These are phyloP conservation scores for Hermaeophaga mercurialis DNA, from an alignment of 2,888 invertebrate species.

Conservation along the genomic window DNA sequence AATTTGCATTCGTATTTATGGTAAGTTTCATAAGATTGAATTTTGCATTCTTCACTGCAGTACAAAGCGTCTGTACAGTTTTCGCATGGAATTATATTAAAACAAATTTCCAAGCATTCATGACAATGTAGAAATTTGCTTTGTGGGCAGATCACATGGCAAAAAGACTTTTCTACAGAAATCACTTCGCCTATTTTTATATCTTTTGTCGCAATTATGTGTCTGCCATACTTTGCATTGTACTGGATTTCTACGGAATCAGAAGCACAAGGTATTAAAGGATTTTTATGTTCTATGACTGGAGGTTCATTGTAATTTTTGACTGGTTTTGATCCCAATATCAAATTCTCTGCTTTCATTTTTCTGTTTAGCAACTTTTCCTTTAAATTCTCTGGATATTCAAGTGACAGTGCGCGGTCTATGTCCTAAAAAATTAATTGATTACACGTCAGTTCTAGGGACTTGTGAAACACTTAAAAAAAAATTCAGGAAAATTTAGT, in stretches of 20 bases:
- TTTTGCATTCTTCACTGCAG: no score
- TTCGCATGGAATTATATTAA: slow-evolving; percentile 64
- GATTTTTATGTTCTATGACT: slow-evolving; percentile 14
- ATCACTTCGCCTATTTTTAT: no score
- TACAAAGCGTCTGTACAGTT: no score
- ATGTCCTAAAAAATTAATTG: no score
- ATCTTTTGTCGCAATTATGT: no score
- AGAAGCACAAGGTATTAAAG: slow-evolving; percentile 58
- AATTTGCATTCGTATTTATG: slow-evolving; percentile 78
- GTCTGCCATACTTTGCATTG: slow-evolving; percentile 67
- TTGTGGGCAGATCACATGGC: slow-evolving; percentile 60
- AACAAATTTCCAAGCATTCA: slow-evolving; percentile 65
- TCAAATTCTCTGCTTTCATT: no score
- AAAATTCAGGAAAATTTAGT: no score
- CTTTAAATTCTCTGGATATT: slow-evolving; percentile 64
- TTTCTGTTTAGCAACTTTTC: slow-evolving; percentile 34
- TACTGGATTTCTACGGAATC: slow-evolving; percentile 65
- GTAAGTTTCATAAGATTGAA: slow-evolving; percentile 68
- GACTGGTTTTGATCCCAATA: no score
- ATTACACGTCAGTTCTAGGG: no score
- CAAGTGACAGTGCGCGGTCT: slow-evolving; percentile 62
- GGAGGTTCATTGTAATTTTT: slow-evolving; percentile 12
- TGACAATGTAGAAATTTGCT: no score
- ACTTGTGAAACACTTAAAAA: no score
- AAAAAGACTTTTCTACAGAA: no score